Conservation (phyloP, 2,797 vertebrate species). For the Uromys caudimaculatus region DNA sequence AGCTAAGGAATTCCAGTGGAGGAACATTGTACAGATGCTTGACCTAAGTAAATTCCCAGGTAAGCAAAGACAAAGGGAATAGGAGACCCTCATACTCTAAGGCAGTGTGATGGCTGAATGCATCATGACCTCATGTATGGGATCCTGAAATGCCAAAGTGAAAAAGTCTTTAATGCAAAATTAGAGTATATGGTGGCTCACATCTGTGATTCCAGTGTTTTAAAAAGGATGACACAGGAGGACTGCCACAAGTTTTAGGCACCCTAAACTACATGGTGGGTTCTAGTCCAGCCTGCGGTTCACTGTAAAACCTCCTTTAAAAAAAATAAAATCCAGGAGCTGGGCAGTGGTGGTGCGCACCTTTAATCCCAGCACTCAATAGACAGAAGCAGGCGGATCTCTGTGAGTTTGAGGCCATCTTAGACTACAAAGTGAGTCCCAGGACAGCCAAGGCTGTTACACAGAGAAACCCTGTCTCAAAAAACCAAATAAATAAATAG, state of each 20-base stretch:
- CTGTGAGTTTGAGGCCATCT: not conserved
- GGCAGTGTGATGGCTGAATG: not conserved
- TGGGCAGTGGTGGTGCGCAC: no score
- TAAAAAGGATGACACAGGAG: not conserved
- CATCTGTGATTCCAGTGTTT: not conserved
- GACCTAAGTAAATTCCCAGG: not conserved
- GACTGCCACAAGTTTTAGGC: not conserved
- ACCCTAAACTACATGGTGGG: not conserved
- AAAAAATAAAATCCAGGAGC: not conserved
- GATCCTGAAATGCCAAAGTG: not conserved
- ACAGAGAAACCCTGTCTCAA: not conserved
- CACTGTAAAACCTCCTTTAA: not conserved
- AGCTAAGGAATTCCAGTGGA: slow-evolving; percentile 17
- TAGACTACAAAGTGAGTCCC: not conserved
- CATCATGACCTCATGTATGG: not conserved
- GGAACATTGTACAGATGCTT: not conserved
- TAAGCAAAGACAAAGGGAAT: not conserved
- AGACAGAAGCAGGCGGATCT: not conserved
- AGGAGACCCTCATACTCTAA: not conserved
- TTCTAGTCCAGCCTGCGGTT: not conserved
- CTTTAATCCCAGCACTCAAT: not conserved
- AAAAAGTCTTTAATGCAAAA: not conserved
- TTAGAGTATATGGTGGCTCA: not conserved
- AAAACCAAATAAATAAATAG: not conserved
- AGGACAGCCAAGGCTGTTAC: not conserved